Base-by-base conservation (phyloP, 2,797 vertebrate species). In the Hippopotamyrus pictus region DNA sequence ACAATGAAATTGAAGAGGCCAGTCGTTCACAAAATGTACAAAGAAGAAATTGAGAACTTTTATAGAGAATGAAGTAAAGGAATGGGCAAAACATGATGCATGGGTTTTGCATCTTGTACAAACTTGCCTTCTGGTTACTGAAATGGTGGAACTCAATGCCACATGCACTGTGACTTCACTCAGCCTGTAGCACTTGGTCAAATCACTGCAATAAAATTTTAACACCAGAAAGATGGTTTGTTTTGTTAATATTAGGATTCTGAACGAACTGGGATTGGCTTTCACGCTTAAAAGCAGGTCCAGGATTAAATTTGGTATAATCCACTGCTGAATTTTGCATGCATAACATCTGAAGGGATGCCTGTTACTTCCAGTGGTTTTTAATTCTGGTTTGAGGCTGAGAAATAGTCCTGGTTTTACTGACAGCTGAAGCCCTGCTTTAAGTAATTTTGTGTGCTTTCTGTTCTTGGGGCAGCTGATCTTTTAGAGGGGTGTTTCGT, bases 1-100 rank as follows among this genome's bases (percentile, higher is more conserved):
- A 97, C 96, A 89, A 92, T 97, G 96, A 97, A 96, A 91, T 94
- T 97, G 54, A 95, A 94, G 92, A 94, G 96, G 89, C 94, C 95
- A 9, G 92, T 96, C 48, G 96, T 96, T 54, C 91, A 93, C 69
- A 96, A 96, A 93, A 96, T 95, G 95, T 95, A 96, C 91, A 92
- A 95, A 92, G 94, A 96, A 22, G 93, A 91, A 89, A 96, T 97
- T 48, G 89, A 95, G 0, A 91, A 94, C 88, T 90, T 97, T 87
- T 97, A 97, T 37, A 84, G 79, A 0, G 94, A 87, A 25, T 89
- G n/a, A 86, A 48, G 3, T 65, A 73, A 73, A 73, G 12, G 65
- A 69, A 33, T 33, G 4, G 29, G 29, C 65, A 73, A 37, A 73
- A 14, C 0, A 4, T 14, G n/a, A 65, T 9, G 0, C 9, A 0